phyloP scores from a whole-genome alignment of 2,888 invertebrate species.

The Cephus spinipes region DNA sequence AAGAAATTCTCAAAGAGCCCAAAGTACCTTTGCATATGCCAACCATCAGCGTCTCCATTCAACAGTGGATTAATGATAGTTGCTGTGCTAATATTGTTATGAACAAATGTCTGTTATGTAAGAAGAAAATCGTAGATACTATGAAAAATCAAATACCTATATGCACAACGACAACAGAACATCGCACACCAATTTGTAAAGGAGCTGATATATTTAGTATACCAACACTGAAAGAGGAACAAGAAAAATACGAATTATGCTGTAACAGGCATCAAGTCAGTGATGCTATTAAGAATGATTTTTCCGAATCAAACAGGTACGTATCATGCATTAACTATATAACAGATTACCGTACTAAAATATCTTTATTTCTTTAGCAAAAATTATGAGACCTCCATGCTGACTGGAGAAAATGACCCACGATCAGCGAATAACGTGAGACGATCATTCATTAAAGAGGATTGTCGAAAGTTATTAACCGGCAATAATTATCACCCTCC shows the following conservation, averaged over 20 bases:
- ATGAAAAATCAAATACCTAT: conserved; percentile 1
- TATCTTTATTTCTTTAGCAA: conserved; percentile 12
- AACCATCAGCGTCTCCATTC: conserved; percentile 31
- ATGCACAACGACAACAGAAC: conserved; percentile 40
- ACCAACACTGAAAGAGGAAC: conserved; percentile 21
- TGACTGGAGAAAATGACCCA: conserved; percentile 68
- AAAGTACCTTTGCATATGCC: conserved; percentile 36
- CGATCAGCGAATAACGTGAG: conserved; percentile 70
- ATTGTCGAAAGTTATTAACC: conserved; percentile 52
- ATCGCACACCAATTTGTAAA: conserved; percentile 45
- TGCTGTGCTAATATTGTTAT: conserved; percentile 55
- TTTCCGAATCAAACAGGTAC: conserved; percentile 12
- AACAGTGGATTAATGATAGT: conserved; percentile 58
- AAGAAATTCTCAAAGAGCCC: conserved; percentile 36
- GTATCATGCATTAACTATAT: not conserved
- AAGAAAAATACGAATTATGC: conserved; percentile 42
- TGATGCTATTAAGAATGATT: conserved; percentile 10
- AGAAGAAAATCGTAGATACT: conserved; percentile 26
- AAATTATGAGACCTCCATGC: conserved; percentile 66
- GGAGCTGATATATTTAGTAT: conserved; percentile 49
- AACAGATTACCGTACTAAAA: not conserved
- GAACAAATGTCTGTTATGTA: conserved; percentile 55
- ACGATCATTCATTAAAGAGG: conserved; percentile 44
- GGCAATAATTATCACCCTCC: conserved; percentile 58
- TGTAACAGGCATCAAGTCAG: conserved; percentile 31